A percentile compares a stretch with the other conserved stretches of the same genome.
Conservation (phyloP, 30 jellyfish, hydroid and myxozoan genomes). For the Turritopsis dohrnii region DNA sequence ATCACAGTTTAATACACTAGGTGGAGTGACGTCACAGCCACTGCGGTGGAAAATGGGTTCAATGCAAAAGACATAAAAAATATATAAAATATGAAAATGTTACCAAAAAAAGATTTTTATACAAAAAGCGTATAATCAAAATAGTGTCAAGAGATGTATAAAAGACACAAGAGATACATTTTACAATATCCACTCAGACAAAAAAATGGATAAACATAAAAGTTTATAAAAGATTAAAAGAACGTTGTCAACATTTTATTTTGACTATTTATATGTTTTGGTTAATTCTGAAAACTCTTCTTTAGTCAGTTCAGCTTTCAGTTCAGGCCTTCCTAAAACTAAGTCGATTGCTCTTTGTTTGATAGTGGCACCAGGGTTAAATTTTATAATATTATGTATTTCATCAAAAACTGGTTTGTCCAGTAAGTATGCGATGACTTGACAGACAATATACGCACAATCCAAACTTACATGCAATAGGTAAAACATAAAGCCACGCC, state of each 20-base stretch:
- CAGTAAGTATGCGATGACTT: background rate
- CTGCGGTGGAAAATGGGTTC: no score
- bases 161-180: no score
- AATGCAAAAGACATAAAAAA: no score
- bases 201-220: no score
- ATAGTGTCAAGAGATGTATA: no score
- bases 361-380: background rate
- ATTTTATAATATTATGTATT: no score
- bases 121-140: no score
- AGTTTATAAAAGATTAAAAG: background rate
- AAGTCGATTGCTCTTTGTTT: background rate
- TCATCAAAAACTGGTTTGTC: background rate
- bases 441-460: background rate
- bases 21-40: no score
- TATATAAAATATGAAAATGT: no score
- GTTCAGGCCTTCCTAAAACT: background rate
- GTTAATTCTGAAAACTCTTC: background rate
- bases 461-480: background rate
- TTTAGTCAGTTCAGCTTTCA: background rate
- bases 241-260: background rate
- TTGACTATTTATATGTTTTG: background rate
- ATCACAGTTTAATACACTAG: no score
- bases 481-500: background rate
- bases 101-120: no score
- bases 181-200: no score